These are phyloP conservation scores for Pangasius macronema DNA, from an alignment of 2,797 vertebrate species.

Conservation along the genomic window DNA sequence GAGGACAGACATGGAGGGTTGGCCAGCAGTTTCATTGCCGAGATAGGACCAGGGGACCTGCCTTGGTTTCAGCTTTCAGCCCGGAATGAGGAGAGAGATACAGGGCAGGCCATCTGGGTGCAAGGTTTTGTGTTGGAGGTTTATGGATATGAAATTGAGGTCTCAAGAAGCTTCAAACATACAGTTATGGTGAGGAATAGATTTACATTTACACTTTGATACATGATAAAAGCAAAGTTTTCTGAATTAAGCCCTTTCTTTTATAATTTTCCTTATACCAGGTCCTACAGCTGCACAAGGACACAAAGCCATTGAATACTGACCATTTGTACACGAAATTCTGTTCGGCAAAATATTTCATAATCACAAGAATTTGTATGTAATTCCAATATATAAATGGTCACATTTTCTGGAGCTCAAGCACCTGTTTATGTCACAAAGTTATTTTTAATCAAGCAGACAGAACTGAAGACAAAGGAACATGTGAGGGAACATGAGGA, in stretches of 20 bases:
- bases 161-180: conserved; percentile 92
- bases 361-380: conserved; percentile 46
- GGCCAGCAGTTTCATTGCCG: conserved; percentile 34
- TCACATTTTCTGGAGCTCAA: conserved; percentile 64
- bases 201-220: conserved; percentile 4
- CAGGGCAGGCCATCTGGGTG: conserved; percentile 92
- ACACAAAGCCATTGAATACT: conserved; percentile 21
- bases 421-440: conserved; percentile 60
- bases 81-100: conserved; percentile 93
- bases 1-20: conserved; percentile 33
- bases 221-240: neutral
- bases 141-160: conserved; percentile 87
- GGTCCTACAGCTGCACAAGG: conserved; percentile 28
- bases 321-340: neutral
- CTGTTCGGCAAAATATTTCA: conserved; percentile 18
- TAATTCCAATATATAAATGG: conserved; percentile 36
- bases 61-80: conserved; percentile 82
- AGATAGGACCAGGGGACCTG: conserved; percentile 58
- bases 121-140: conserved; percentile 89
- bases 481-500: conserved; percentile 71
- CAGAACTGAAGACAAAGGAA: conserved; percentile 65
- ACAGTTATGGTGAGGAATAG: conserved; percentile 86
- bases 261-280: conserved; percentile 15
- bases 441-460: conserved; percentile 74
- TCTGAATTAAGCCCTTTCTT: neutral